A percentile compares a stretch with the other conserved stretches of the same genome.
Conservation (phyloP, 2,113 vertebrate species). For the Cacatua alba region DNA sequence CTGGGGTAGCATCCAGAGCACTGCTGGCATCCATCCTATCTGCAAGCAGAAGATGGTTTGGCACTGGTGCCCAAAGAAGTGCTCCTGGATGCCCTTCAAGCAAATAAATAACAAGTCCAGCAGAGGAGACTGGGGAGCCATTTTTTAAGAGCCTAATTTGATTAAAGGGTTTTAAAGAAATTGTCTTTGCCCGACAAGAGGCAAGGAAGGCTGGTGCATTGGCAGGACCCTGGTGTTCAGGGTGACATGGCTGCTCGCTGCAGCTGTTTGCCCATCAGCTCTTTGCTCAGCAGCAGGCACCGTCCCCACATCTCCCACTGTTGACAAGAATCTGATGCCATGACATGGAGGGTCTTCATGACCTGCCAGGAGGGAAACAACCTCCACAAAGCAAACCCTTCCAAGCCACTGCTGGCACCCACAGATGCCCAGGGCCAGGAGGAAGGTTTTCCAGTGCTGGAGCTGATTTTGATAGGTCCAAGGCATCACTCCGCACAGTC, state of each 20-base stretch:
- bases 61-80: not conserved
- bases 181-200: not conserved
- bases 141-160: not conserved
- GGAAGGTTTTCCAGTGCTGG: not conserved
- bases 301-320: not conserved
- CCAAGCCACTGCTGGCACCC: not conserved
- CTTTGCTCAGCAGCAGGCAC: not conserved
- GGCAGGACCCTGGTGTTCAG: not conserved
- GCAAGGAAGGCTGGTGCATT: not conserved
- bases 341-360: not conserved
- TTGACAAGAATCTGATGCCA: not conserved
- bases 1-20: not conserved
- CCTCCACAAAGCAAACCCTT: not conserved
- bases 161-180: slow-evolving; percentile 33
- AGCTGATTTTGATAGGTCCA: rapidly evolving
- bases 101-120: not conserved
- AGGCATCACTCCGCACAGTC: not conserved
- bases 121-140: not conserved
- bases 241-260: not conserved
- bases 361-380: not conserved
- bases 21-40: not conserved
- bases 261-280: not conserved
- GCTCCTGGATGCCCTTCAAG: slow-evolving; percentile 44
- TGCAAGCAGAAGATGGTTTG: not conserved
- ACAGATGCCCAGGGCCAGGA: not conserved